Evolutionary conservation across 2,888 invertebrate species (phyloP).

Genomic region (Euclidia mi): DNA sequence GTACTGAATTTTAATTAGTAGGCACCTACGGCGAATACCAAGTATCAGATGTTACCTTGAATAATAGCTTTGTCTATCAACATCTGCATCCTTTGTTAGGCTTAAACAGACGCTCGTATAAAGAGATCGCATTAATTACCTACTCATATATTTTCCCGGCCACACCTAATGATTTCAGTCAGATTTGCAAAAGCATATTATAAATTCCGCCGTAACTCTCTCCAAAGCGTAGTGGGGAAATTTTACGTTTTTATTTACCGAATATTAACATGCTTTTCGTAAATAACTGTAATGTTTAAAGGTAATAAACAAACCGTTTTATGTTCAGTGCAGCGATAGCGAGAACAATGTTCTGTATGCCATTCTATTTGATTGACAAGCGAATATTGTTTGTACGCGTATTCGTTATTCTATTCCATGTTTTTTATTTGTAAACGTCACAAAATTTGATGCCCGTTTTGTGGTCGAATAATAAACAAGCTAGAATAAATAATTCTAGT

Average conservation of each 20-base stretch:
- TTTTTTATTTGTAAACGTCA: conserved; percentile 23
- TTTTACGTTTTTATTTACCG: conserved; percentile 8
- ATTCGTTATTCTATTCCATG: conserved; percentile 22
- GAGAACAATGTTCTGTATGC: conserved; percentile 25
- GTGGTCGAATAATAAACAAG: neutral
- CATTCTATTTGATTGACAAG: conserved; percentile 45
- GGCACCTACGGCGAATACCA: conserved; percentile 19
- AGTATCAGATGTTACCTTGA: conserved; percentile 16
- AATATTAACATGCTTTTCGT: conserved; percentile 5
- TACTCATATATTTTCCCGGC: neutral
- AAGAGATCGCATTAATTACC: conserved; percentile 4
- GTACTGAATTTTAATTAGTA: too few species aligned
- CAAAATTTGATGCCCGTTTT: conserved; percentile 1
- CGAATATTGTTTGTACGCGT: conserved; percentile 46
- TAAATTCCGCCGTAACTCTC: neutral
- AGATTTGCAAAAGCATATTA: conserved; percentile 7
- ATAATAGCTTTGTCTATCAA: conserved; percentile 31
- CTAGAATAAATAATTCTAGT: neutral
- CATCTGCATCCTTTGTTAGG: conserved; percentile 26
- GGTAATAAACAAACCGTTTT: conserved; percentile 25
- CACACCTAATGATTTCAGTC: conserved; percentile 6
- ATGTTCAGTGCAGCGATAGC: neutral
- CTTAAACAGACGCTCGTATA: conserved; percentile 17
- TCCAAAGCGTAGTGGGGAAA: neutral
- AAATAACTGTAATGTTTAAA: conserved; percentile 7